phyloP scores from a whole-genome alignment of 2,113 vertebrate genomes.

The Ivindomyrus marchei region DNA sequence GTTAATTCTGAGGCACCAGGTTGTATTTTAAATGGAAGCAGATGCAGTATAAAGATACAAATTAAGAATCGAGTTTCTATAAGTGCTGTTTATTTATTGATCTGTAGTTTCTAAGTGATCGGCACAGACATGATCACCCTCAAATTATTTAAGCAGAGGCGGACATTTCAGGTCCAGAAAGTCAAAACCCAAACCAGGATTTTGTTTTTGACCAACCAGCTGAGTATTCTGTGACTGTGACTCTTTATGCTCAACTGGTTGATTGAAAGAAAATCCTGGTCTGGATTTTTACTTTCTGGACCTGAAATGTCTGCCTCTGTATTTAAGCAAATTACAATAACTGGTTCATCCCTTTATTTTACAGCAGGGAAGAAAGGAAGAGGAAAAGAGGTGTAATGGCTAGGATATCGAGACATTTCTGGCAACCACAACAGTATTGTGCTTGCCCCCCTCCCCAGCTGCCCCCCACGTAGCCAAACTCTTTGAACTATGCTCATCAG shows the following conservation, averaged over 20 bases:
- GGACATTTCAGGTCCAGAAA: too few species aligned
- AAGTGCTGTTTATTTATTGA: not conserved
- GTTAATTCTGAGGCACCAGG: not conserved
- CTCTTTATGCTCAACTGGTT: too few species aligned
- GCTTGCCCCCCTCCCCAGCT: not conserved
- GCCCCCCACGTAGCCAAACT: slow-evolving; percentile 20
- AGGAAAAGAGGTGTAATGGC: slow-evolving; percentile 60
- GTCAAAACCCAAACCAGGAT: too few species aligned
- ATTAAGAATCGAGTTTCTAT: not conserved
- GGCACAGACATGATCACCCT: not conserved
- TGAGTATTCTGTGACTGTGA: too few species aligned
- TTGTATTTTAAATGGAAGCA: not conserved
- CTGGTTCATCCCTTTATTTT: slow-evolving; percentile 31
- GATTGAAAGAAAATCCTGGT: too few species aligned
- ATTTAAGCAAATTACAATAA: not conserved
- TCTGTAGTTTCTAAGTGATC: not conserved
- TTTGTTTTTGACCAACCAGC: too few species aligned
- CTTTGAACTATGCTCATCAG: slow-evolving; percentile 10
- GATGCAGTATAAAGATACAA: not conserved
- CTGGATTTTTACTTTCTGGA: too few species aligned
- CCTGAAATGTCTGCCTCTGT: not conserved
- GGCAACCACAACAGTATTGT: not conserved
- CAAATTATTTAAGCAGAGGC: not conserved
- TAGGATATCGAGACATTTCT: not conserved
- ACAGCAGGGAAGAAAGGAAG: slow-evolving; percentile 72